Evolutionary conservation across 2,888 invertebrate genomes (phyloP).

Genomic region (Ecliptopera silaceata): DNA sequence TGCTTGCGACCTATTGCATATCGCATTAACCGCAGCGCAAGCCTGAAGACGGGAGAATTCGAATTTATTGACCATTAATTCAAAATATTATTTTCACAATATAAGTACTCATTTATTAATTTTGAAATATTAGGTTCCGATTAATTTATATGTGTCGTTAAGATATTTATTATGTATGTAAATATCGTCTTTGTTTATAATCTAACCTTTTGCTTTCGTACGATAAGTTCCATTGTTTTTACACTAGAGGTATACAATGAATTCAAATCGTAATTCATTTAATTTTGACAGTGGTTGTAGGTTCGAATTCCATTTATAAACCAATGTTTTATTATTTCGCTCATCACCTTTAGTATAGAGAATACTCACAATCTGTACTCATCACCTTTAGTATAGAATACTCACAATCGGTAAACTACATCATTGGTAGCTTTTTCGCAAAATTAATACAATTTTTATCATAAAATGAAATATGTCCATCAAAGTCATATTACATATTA

Average conservation of each 20-base stretch:
- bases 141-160: constrained; percentile 83
- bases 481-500: too few relatives aligned
- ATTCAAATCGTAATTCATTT: neutral
- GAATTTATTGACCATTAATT: constrained; percentile 84
- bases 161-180: constrained; percentile 83
- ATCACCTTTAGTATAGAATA: too few relatives aligned
- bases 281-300: neutral
- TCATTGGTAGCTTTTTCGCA: too few relatives aligned
- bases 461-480: too few relatives aligned
- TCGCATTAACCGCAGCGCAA: constrained; percentile 69
- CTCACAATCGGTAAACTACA: too few relatives aligned
- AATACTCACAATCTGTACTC: too few relatives aligned
- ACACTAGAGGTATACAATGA: neutral
- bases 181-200: constrained; percentile 81
- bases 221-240: constrained; percentile 52
- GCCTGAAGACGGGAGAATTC: constrained; percentile 82
- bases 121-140: constrained; percentile 84
- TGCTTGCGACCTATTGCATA: constrained; percentile 46
- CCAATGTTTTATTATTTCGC: too few relatives aligned
- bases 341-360: too few relatives aligned
- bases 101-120: constrained; percentile 84
- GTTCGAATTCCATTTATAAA: too few relatives aligned
- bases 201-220: constrained; percentile 74
- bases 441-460: too few relatives aligned
- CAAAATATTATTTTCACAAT: constrained; percentile 84